Evolutionary conservation across 2,797 vertebrate species (phyloP), one percentile per base, ranked within the genome.

Genomic region (Eurystomus glaucurus): DNA sequence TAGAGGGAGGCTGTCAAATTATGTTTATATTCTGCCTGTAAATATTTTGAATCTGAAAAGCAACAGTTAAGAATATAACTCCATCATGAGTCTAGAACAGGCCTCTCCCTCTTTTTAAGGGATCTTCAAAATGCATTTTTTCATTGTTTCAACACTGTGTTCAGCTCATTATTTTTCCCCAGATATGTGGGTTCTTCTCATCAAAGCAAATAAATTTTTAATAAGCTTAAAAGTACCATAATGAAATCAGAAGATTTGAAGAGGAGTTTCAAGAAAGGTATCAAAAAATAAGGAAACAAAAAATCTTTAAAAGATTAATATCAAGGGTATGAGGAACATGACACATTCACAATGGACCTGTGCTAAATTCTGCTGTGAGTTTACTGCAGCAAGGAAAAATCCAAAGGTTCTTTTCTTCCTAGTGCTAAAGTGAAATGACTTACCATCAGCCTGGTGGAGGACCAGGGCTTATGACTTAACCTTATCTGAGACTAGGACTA

Each of bases 81-180:
- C 16, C 7, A 39, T 9, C 0, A 1, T 45, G 33, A 45, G 13
- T 22, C 1, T 7, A 23, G 37, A 79, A 37, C 2, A 58, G 52
- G 12, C 5, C 8, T 52, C 21, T n/a, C 17, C 10, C 16, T 69
- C 41, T 48, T 54, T 43, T 33, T 57, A 6, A 52, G 4, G 20
- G 43, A 48, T 23, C 8, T 43, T 57, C 9, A 78, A 83, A 88
- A 81, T 20, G 1, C 22, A 37, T 39, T 55, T 68, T 86, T 69
- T 69, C 12, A 33, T 46, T 48, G 21, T 66, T 93, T 85, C 37
- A 68, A 16, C 3, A 10, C 54, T 72, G 52, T 26, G 4, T 35
- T 74, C 29, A 78, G 19, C 15, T 60, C 54, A 8, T 25, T 70
- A 20, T 61, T 85, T 85, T 54, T 19, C 21, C 11, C 45, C 3